Evolutionary conservation across 92 coral and sea anemone species (phyloP).

Genomic region (Parazoanthus atlanticus): DNA sequence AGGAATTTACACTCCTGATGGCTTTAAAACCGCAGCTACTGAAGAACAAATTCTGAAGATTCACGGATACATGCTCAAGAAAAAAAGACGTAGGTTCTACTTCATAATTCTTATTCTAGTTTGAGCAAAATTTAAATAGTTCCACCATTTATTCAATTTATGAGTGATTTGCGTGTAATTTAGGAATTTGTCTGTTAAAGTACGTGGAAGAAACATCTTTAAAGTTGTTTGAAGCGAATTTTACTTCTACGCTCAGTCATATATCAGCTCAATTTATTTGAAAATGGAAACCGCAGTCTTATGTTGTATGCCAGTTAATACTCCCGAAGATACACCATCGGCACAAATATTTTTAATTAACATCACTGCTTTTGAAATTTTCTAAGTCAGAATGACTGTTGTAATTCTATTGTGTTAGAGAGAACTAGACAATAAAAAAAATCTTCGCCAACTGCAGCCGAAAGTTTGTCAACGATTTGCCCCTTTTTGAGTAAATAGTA

Average conservation of each 20-base stretch:
- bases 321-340: neutral
- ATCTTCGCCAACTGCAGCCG: neutral
- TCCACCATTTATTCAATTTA: neutral
- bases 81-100: constrained; percentile 15
- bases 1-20: constrained; percentile 25
- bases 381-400: neutral
- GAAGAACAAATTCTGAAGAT: constrained; percentile 17
- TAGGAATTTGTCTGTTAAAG: neutral
- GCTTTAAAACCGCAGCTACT: neutral
- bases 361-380: neutral
- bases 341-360: neutral
- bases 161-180: neutral
- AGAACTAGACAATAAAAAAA: neutral
- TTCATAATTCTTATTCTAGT: neutral
- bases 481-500: neutral
- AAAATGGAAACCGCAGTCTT: neutral
- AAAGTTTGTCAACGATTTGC: neutral
- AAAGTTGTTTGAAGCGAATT: neutral
- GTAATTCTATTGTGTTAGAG: neutral
- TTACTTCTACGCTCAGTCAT: neutral
- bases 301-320: neutral
- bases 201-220: neutral
- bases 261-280: neutral
- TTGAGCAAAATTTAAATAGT: neutral
- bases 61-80: constrained; percentile 11